phyloP scores from a whole-genome alignment of 2,797 vertebrate genomes.

The Florisuga fusca region DNA sequence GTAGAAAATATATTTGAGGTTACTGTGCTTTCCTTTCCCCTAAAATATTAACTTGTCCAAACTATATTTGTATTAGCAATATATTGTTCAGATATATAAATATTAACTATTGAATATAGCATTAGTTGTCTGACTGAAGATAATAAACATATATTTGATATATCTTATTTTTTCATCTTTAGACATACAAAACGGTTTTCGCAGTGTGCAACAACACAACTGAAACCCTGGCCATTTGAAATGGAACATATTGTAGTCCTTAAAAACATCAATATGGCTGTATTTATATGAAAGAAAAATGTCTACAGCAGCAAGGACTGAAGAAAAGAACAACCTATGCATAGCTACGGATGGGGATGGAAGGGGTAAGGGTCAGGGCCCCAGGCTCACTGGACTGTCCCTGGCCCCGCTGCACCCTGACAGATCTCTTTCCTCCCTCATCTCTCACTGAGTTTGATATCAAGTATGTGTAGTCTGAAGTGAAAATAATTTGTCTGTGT shows the following conservation, averaged over 20 bases:
- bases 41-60: rapidly evolving
- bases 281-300: background rate
- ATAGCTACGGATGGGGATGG: no score
- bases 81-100: background rate
- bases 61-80: background rate
- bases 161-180: background rate
- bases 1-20: background rate
- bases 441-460: background rate
- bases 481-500: background rate
- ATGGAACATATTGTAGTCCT: background rate
- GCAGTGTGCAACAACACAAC: background rate
- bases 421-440: background rate
- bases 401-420: background rate
- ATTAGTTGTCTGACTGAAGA: background rate
- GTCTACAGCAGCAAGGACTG: background rate
- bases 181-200: rapidly evolving
- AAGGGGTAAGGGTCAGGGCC: background rate
- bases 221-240: background rate
- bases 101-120: background rate
- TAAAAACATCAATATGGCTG: no score
- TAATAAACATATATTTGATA: background rate
- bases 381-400: rapidly evolving
- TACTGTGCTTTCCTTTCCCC: no score
- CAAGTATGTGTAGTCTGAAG: no score
- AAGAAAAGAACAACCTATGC: background rate